These are phyloP conservation scores for Drepana arcuata DNA, from an alignment of 1,140 invertebrate genomes.

Conservation along the genomic window DNA sequence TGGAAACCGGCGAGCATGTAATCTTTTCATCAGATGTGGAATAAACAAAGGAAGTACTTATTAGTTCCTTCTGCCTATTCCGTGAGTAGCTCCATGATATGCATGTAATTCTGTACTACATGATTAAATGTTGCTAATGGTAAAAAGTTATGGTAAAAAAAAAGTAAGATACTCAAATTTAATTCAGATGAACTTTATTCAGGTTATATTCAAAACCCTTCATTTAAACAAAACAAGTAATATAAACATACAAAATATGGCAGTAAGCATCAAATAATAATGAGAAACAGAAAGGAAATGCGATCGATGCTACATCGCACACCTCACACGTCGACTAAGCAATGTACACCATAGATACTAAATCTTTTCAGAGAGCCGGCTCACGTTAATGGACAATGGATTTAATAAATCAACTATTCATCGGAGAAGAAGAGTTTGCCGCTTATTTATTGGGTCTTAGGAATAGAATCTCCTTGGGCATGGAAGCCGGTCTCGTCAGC, in stretches of 20 bases:
- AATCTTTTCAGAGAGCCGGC: conserved; percentile 1
- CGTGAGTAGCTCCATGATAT: no score
- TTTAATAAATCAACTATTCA: no score
- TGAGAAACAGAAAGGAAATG: no score
- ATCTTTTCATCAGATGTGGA: no score
- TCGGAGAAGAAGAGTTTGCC: conserved; percentile 1
- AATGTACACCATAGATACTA: conserved; percentile 1
- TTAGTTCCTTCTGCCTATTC: no score
- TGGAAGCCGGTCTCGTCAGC: conserved; percentile 71
- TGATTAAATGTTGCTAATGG: conserved; percentile 3
- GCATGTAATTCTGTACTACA: neutral
- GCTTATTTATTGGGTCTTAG: conserved; percentile 20
- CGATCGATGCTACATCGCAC: conserved; percentile 2
- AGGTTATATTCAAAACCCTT: conserved; percentile 19
- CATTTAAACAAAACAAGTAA: conserved; percentile 35
- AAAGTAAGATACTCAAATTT: no score
- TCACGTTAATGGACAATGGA: no score
- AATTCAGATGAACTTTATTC: conserved; percentile 24
- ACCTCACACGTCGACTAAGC: conserved; percentile 5
- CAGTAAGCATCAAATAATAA: conserved; percentile 38
- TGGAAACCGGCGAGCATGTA: no score
- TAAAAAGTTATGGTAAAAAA: conserved; percentile 13
- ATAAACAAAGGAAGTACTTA: no score
- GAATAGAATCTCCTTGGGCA: conserved; percentile 34
- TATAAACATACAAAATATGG: conserved; percentile 53